These are phyloP conservation scores for Oeneis ivallda DNA, from an alignment of 2,888 invertebrate species.

Conservation along the genomic window DNA sequence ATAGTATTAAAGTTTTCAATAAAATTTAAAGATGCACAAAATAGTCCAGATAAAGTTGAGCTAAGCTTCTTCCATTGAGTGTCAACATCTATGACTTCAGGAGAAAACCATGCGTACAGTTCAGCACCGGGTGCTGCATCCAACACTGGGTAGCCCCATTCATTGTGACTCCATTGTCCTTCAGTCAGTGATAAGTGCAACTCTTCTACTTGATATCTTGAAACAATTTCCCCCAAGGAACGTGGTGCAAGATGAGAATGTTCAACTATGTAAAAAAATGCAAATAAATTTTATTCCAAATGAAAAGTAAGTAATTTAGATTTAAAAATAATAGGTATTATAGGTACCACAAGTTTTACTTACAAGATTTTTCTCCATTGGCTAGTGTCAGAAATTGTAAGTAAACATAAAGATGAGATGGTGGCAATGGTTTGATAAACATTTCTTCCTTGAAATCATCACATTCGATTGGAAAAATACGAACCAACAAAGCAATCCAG, in stretches of 20 bases:
- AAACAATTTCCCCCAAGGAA: constrained; percentile 92
- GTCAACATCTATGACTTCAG: constrained; percentile 86
- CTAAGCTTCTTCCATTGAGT: constrained; percentile 93
- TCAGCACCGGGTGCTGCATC: constrained; percentile 97
- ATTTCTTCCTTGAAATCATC: constrained; percentile 95
- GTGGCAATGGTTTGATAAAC: constrained; percentile 90
- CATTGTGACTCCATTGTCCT: constrained; percentile 95
- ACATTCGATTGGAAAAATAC: constrained; percentile 46
- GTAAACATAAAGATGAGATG: constrained; percentile 92
- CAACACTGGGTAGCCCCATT: constrained; percentile 96
- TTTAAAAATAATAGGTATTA: not conserved
- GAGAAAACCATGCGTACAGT: constrained; percentile 95
- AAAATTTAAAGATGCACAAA: constrained; percentile 98
- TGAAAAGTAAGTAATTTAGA: not conserved
- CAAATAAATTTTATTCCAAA: not conserved
- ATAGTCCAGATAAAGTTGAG: constrained; percentile 94
- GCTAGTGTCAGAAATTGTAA: constrained; percentile 95
- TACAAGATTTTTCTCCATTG: constrained; percentile 83
- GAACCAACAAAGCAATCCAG: constrained; percentile 37
- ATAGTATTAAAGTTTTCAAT: constrained; percentile 92
- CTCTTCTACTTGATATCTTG: constrained; percentile 92
- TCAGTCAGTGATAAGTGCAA: constrained; percentile 95
- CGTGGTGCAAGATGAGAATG: constrained; percentile 94
- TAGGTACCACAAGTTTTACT: constrained; percentile 52
- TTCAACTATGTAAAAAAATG: constrained; percentile 81